Conservation (phyloP, 2,113 vertebrate genomes). For the Paratilapia polleni region DNA sequence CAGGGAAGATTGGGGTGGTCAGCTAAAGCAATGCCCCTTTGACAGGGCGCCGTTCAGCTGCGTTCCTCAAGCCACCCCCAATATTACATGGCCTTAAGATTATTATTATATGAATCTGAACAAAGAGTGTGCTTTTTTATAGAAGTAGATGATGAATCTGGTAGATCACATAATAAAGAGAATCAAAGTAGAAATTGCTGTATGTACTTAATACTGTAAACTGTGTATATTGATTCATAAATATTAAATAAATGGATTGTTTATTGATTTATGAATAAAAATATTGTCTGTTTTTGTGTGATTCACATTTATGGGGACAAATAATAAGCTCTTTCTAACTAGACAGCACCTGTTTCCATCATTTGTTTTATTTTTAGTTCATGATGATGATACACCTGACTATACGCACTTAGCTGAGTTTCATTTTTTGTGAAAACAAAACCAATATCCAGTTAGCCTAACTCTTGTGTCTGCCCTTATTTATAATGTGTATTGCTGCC, state of each 20-base stretch:
- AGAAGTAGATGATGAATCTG: not conserved
- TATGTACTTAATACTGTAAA: not conserved
- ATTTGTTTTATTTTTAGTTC: not conserved
- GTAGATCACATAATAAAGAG: not conserved
- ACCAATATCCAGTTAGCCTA: too few relatives aligned
- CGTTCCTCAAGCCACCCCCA: conserved; percentile 57
- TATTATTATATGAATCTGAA: not conserved
- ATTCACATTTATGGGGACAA: too few relatives aligned
- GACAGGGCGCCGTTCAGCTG: conserved; percentile 52
- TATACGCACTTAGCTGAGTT: too few relatives aligned
- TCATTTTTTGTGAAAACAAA: too few relatives aligned
- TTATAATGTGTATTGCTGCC: not conserved
- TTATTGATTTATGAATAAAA: not conserved
- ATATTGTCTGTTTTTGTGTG: too few relatives aligned
- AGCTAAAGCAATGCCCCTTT: conserved; percentile 39
- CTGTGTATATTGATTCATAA: not conserved
- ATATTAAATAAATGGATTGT: not conserved
- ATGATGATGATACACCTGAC: not conserved
- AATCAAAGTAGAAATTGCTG: accelerated
- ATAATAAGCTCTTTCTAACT: not conserved
- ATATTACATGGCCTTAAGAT: conserved; percentile 58
- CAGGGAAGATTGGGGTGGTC: not conserved
- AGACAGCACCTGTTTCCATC: not conserved
- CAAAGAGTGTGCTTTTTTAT: not conserved
- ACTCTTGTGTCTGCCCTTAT: too few relatives aligned